Conservation (phyloP, 2,888 invertebrate genomes). For the Drosophila parthenogenetica region DNA sequence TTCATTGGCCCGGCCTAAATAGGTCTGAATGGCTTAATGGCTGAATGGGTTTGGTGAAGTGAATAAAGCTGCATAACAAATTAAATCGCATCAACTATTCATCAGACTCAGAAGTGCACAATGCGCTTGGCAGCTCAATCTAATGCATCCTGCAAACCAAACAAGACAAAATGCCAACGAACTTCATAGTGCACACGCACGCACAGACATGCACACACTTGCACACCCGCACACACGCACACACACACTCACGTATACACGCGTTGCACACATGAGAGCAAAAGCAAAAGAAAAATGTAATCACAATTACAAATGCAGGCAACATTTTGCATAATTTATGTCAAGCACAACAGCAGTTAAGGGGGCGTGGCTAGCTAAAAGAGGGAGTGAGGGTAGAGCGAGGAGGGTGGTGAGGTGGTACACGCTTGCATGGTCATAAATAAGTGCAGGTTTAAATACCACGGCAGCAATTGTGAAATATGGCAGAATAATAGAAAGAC, state of each 20-base stretch:
- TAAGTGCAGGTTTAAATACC: conserved; percentile 82
- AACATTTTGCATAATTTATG: conserved; percentile 81
- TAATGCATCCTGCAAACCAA: conserved; percentile 7
- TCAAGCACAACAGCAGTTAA: conserved; percentile 74
- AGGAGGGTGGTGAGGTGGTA: conserved; percentile 19
- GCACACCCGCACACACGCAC: not conserved
- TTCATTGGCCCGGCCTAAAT: conserved; percentile 43
- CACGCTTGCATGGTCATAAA: conserved; percentile 73
- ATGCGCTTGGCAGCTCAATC: conserved; percentile 43
- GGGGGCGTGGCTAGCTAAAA: conserved; percentile 5
- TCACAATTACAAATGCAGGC: conserved; percentile 81
- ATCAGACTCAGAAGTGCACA: conserved; percentile 51
- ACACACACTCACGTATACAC: not conserved
- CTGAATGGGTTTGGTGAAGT: conserved; percentile 52
- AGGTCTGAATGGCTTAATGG: conserved; percentile 43
- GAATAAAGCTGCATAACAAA: conserved; percentile 65
- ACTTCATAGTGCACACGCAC: conserved; percentile 21
- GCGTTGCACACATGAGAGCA: conserved; percentile 18
- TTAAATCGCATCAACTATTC: conserved; percentile 71
- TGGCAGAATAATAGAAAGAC: conserved; percentile 81
- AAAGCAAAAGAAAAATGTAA: conserved; percentile 57
- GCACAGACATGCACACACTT: conserved; percentile 3
- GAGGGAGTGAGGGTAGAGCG: not conserved
- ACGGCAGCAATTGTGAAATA: conserved; percentile 81
- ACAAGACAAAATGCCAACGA: conserved; percentile 39